phyloP scores from a whole-genome alignment of 2,888 invertebrate genomes.

The Volucella inanis region DNA sequence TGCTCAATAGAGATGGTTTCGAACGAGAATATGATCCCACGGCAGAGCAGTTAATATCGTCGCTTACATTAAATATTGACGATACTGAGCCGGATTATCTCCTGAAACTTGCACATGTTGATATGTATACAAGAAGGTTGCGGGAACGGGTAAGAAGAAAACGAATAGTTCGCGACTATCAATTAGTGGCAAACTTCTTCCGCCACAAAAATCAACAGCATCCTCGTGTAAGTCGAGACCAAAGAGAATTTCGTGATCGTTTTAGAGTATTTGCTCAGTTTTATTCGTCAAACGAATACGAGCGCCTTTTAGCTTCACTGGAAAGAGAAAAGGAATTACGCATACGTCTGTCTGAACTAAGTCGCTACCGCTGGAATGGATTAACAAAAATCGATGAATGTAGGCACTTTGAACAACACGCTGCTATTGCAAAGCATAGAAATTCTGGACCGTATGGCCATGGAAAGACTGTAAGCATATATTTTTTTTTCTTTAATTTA shows the following conservation, averaged over 20 bases:
- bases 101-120: constrained; percentile 94
- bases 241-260: constrained; percentile 89
- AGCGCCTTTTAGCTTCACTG: constrained; percentile 89
- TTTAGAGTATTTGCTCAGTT: constrained; percentile 94
- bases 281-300: constrained; percentile 93
- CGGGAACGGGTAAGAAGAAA: constrained; percentile 94
- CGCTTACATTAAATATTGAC: constrained; percentile 91
- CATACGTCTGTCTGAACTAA: constrained; percentile 91
- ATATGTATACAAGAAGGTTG: constrained; percentile 93
- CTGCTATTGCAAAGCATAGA: constrained; percentile 86
- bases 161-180: constrained; percentile 94
- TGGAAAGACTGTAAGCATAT: constrained; percentile 82
- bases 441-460: constrained; percentile 83
- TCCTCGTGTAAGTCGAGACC: constrained; percentile 83
- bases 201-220: constrained; percentile 84
- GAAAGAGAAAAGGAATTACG: constrained; percentile 93
- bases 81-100: constrained; percentile 95
- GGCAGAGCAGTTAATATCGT: constrained; percentile 95
- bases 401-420: constrained; percentile 93
- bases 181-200: constrained; percentile 94
- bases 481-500: constrained; percentile 7
- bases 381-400: constrained; percentile 93
- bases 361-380: constrained; percentile 93
- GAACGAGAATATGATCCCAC: constrained; percentile 97
- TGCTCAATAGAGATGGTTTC: constrained; percentile 98